Evolutionary conservation across 2,888 invertebrate species (phyloP).

Genomic region (Leuctra nigra): DNA sequence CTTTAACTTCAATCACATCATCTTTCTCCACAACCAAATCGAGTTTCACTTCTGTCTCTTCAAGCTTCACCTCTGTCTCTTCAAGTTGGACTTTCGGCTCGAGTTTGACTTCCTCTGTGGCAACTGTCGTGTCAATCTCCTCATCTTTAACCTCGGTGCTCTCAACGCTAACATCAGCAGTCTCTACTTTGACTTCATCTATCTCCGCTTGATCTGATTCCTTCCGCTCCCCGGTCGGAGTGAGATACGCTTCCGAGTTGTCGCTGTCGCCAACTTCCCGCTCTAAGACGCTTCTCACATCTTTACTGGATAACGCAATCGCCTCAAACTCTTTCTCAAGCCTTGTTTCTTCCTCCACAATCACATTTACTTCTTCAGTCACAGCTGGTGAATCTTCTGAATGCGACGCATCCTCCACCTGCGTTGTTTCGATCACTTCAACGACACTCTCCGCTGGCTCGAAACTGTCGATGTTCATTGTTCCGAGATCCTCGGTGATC

Average conservation of each 20-base stretch:
- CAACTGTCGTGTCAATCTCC: too few species aligned
- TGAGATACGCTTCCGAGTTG: constrained; percentile 60
- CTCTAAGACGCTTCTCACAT: constrained; percentile 38
- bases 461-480: not conserved
- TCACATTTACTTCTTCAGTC: not conserved
- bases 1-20: too few species aligned
- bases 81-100: constrained; percentile 33
- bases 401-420: not conserved
- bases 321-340: not conserved
- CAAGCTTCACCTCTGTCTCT: not conserved
- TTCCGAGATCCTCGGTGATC: not conserved
- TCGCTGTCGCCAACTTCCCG: constrained; percentile 59
- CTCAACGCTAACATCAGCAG: constrained; percentile 34
- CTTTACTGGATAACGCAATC: not conserved
- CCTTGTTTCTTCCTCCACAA: not conserved
- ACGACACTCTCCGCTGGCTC: not conserved
- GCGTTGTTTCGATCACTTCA: not conserved
- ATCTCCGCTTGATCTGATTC: too few species aligned
- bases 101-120: not conserved
- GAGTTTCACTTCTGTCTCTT: not conserved
- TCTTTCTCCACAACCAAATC: constrained; percentile 29
- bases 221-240: too few species aligned
- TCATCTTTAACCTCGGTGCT: too few species aligned
- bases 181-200: too few species aligned
- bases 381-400: not conserved